phyloP scores from a whole-genome alignment of 92 coral and sea anemone species.

The Hydrozoanthus gracilis region DNA sequence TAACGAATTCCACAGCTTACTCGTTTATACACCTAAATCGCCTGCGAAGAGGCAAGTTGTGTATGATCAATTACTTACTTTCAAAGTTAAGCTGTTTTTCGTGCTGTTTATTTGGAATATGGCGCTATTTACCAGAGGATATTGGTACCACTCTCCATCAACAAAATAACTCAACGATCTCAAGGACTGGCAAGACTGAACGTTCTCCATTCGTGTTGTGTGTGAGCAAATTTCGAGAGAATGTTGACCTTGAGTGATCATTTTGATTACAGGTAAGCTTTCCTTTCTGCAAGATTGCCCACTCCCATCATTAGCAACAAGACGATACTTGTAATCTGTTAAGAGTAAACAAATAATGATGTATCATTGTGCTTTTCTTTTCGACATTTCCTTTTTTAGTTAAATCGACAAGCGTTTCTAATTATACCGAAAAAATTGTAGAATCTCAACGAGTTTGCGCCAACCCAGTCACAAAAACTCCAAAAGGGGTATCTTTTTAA shows the following conservation, averaged over 20 bases:
- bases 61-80: not conserved
- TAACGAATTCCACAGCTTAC: no score
- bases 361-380: not conserved
- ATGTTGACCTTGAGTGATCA: not conserved
- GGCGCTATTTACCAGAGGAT: not conserved
- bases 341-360: not conserved
- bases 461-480: no score
- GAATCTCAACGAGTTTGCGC: no score
- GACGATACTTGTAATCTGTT: conserved; percentile 5
- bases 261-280: conserved; percentile 19
- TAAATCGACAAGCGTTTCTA: no score
- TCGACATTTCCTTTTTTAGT: no score
- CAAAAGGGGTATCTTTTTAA: no score
- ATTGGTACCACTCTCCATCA: not conserved
- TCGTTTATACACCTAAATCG: no score
- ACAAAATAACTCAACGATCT: not conserved
- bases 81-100: not conserved
- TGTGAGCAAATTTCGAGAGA: not conserved
- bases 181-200: not conserved
- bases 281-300: not conserved
- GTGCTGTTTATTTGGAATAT: not conserved
- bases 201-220: not conserved
- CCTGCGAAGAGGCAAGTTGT: no score
- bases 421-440: no score
- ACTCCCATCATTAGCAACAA: not conserved